Conservation (phyloP, 2,888 invertebrate genomes). For the Cheilosia variabilis region DNA sequence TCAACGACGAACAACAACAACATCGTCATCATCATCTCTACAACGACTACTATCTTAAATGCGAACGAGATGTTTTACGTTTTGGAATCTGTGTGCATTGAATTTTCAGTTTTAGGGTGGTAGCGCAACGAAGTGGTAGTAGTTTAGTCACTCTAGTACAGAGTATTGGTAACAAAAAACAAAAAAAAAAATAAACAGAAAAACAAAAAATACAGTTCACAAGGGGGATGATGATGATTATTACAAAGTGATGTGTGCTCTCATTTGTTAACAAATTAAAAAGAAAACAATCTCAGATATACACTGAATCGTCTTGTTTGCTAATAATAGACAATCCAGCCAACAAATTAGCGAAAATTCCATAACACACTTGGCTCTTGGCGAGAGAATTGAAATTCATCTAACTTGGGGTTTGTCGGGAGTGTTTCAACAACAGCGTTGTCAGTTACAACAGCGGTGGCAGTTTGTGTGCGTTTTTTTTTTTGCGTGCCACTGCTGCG, state of each 20-base stretch:
- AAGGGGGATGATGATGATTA: conserved; percentile 17
- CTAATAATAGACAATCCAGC: conserved; percentile 51
- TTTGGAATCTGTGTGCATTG: conserved; percentile 67
- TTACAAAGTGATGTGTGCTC: conserved; percentile 12
- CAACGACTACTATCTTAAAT: conserved; percentile 57
- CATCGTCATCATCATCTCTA: neutral
- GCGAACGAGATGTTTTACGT: conserved; percentile 41
- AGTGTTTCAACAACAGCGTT: conserved; percentile 24
- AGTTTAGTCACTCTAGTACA: conserved; percentile 13
- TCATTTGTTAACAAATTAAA: conserved; percentile 53
- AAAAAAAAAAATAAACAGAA: neutral
- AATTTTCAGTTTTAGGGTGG: conserved; percentile 74
- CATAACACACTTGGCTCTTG: conserved; percentile 21
- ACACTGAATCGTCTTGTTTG: conserved; percentile 12
- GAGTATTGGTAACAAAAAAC: conserved; percentile 2
- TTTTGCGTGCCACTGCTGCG: conserved; percentile 64
- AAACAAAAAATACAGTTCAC: neutral
- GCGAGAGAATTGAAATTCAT: conserved; percentile 26
- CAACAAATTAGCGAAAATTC: conserved; percentile 33
- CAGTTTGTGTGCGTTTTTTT: conserved; percentile 24
- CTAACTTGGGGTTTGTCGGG: conserved; percentile 15
- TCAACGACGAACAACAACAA: conserved; percentile 46
- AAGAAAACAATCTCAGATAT: neutral
- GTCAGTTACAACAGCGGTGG: conserved; percentile 44
- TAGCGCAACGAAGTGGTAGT: conserved; percentile 72